These are phyloP conservation scores for Drosophila vallismaia DNA, from an alignment of 2,888 invertebrate species.

Conservation along the genomic window DNA sequence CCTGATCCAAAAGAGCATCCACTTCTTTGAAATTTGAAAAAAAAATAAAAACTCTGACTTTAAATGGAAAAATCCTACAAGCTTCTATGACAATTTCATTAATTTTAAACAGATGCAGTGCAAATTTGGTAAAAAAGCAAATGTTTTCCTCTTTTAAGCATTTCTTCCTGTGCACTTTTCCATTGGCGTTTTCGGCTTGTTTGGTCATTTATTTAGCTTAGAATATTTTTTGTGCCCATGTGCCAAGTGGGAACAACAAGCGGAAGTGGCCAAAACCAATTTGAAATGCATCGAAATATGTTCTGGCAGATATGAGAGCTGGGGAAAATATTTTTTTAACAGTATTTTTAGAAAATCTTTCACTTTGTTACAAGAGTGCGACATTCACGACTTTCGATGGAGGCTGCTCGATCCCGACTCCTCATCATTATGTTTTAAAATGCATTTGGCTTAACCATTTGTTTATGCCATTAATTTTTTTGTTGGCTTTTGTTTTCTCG, in stretches of 20 bases:
- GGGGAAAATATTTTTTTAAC: slow-evolving; percentile 20
- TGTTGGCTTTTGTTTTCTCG: slow-evolving; percentile 3
- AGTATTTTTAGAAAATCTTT: slow-evolving; percentile 30
- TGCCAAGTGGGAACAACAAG: slow-evolving; percentile 61
- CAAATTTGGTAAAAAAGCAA: too few relatives aligned
- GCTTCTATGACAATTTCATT: too few relatives aligned
- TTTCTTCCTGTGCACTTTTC: slow-evolving; percentile 1
- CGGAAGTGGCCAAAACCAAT: slow-evolving; percentile 68
- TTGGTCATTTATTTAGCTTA: slow-evolving; percentile 72
- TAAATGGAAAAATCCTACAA: too few relatives aligned
- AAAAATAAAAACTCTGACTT: background rate
- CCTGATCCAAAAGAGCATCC: slow-evolving; percentile 39
- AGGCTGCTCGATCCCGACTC: background rate
- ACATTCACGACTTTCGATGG: slow-evolving; percentile 9
- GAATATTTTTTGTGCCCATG: slow-evolving; percentile 35
- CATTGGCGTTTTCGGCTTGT: slow-evolving; percentile 37
- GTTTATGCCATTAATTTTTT: slow-evolving; percentile 29
- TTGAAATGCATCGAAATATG: slow-evolving; percentile 47
- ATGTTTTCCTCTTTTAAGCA: too few relatives aligned
- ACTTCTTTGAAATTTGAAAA: slow-evolving; percentile 28
- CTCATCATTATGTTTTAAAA: slow-evolving; percentile 13
- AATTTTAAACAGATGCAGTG: background rate
- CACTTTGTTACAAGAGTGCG: slow-evolving; percentile 12
- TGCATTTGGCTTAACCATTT: slow-evolving; percentile 32
- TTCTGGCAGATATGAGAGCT: slow-evolving; percentile 18